Percentiles rank a stretch among this genome's conserved stretches.
phyloP scores from a whole-genome alignment of 2,113 vertebrate species.

The Melanocharis versteri region DNA sequence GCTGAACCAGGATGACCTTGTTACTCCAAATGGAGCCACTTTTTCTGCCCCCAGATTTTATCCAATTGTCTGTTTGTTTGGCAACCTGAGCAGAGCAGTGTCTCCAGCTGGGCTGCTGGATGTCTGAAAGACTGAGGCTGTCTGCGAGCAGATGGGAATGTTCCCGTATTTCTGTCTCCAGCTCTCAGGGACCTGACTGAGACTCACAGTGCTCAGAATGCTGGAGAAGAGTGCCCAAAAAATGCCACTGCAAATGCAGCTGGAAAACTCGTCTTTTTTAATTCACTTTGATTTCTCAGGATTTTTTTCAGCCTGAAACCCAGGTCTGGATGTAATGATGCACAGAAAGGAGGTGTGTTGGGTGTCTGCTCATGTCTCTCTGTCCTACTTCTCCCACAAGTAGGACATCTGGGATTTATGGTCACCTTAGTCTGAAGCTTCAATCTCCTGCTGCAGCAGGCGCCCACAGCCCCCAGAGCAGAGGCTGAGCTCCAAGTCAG shows the following conservation, averaged over 20 bases:
- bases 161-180: slow-evolving; percentile 1
- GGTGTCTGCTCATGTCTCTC: not conserved
- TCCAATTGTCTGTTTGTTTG: slow-evolving; percentile 27
- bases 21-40: not conserved
- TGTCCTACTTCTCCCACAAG: slow-evolving; percentile 3
- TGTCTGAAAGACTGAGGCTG: slow-evolving; percentile 25
- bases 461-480: not conserved
- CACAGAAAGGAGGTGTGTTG: not conserved
- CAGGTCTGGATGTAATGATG: not conserved
- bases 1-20: not conserved
- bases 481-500: not conserved
- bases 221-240: slow-evolving; percentile 6
- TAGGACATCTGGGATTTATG: slow-evolving; percentile 1
- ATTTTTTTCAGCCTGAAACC: not conserved
- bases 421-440: not conserved
- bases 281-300: not conserved
- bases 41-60: slow-evolving; percentile 1
- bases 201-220: not conserved
- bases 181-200: not conserved
- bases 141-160: slow-evolving; percentile 24
- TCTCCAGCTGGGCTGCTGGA: slow-evolving; percentile 39
- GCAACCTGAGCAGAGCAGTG: slow-evolving; percentile 16
- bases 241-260: slow-evolving; percentile 15
- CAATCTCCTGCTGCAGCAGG: not conserved
- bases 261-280: not conserved